Evolutionary conservation across 2,113 vertebrate genomes (phyloP).

Genomic region (Austrofundulus limnaeus): DNA sequence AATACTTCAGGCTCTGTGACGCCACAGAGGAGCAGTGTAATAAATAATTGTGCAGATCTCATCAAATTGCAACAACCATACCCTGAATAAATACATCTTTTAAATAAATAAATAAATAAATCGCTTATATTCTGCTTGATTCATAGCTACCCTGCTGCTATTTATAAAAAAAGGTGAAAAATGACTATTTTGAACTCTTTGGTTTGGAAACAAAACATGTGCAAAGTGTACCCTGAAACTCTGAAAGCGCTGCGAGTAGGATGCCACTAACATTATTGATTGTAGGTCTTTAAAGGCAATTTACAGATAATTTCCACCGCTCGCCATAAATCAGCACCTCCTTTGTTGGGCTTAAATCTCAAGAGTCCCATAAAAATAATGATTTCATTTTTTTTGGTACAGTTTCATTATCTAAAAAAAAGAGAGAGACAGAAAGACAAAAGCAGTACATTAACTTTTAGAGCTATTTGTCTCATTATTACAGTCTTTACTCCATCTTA

Average conservation of each 20-base stretch:
- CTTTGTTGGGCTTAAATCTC: constrained; percentile 42
- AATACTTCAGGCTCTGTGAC: constrained; percentile 14
- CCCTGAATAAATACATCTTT: too few relatives aligned
- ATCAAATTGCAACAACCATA: constrained; percentile 24
- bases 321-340: constrained; percentile 49
- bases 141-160: background rate
- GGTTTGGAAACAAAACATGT: background rate
- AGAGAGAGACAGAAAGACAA: too few relatives aligned
- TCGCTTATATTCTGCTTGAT: background rate
- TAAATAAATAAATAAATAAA: background rate
- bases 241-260: background rate
- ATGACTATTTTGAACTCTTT: background rate
- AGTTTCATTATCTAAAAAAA: constrained; percentile 58
- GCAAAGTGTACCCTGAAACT: background rate
- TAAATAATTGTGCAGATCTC: constrained; percentile 17
- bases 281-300: constrained; percentile 50
- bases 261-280: constrained; percentile 32
- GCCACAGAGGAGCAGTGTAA: constrained; percentile 22
- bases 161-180: background rate
- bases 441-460: constrained; percentile 56
- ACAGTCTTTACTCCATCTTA: constrained; percentile 20
- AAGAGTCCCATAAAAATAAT: constrained; percentile 59
- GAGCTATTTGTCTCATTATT: constrained; percentile 55
- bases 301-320: constrained; percentile 26
- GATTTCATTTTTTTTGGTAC: constrained; percentile 48